Base-by-base conservation (phyloP, 2,113 vertebrate genomes). In the Ifrita kowaldi region DNA sequence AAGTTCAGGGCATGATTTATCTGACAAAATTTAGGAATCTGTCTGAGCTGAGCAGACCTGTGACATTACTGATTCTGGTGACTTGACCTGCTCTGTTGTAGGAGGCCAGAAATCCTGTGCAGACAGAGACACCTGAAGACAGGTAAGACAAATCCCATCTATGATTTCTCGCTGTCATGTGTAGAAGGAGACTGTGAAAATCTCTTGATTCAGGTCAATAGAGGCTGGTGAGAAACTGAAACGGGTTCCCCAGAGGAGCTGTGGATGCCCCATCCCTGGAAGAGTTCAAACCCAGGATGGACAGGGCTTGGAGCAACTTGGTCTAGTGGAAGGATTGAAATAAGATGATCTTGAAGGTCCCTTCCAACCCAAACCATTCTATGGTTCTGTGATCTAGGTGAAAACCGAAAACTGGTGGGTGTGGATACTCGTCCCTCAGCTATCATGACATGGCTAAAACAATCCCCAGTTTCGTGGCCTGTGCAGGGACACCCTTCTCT, bases 231-330 rank as follows among this genome's bases (percentile, higher is more conserved):
- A 68, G 26, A 10, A 30, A 23, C 11, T 27, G 55, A 24, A 8
- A 4, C 0, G 1, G 0, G 6, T 4, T 80, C 2, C 33, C 9
- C 23, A 56, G 23, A 50, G 39, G 24, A 77, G 26, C 0, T 84
- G 26, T 89, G 33, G 10, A 1, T 77, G 17, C 2, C 3, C 1
- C 3, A 4, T 56, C 20, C 42, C 33, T 73, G 16, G 18, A n/a
- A 50, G 7, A 10, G 1, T 16, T 50, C 44, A 73, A 42, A 33
- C 3, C 2, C 53, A 47, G 22, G 7, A 4, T 68, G 27, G 30
- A 28, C 2, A 3, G 7, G 33, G 6, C 14, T 85, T 89, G 13
- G 30, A 62, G 30, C 13, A 56, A 16, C 2, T 11, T 53, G 30
- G 0, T 10, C 2, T 18, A 12, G 16, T 32, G 33, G 8, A 6